phyloP scores from a whole-genome alignment of 1,140 invertebrate species.

The Araneus ventricosus region DNA sequence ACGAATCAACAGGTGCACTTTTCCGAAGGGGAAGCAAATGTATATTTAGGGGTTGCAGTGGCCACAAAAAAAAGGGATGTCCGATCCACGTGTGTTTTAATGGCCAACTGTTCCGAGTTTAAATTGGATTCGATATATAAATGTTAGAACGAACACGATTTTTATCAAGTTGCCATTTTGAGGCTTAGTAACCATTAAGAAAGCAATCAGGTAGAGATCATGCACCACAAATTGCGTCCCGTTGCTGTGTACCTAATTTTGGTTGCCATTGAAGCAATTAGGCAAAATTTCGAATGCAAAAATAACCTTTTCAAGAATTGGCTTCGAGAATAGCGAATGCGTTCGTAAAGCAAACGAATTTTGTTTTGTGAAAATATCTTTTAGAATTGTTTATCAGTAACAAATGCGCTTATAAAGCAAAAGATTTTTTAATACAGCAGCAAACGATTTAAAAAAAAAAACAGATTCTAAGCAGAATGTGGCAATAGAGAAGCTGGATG shows the following conservation, averaged over 20 bases:
- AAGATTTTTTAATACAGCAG: too few relatives aligned
- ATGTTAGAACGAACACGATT: not conserved
- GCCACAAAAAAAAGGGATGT: not conserved
- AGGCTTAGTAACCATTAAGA: not conserved
- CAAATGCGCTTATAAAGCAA: too few relatives aligned
- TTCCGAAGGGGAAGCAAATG: not conserved
- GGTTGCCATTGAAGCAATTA: not conserved
- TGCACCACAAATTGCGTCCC: not conserved
- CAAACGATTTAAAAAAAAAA: too few relatives aligned
- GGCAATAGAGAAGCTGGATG: not conserved
- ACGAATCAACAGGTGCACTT: conserved; percentile 7
- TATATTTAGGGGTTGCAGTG: not conserved
- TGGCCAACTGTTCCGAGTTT: not conserved
- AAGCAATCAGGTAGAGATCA: not conserved
- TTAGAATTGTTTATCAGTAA: too few relatives aligned
- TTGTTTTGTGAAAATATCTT: not conserved
- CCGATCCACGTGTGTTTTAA: not conserved
- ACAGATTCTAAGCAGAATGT: too few relatives aligned
- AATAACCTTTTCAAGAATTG: not conserved
- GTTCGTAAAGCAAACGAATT: too few relatives aligned
- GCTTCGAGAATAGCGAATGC: not conserved
- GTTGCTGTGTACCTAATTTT: not conserved
- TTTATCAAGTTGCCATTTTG: not conserved
- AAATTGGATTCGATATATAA: conserved; percentile 1
- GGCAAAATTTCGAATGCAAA: not conserved